Evolutionary conservation across 1,140 invertebrate genomes (phyloP).

Genomic region (Andricus grossulariae): DNA sequence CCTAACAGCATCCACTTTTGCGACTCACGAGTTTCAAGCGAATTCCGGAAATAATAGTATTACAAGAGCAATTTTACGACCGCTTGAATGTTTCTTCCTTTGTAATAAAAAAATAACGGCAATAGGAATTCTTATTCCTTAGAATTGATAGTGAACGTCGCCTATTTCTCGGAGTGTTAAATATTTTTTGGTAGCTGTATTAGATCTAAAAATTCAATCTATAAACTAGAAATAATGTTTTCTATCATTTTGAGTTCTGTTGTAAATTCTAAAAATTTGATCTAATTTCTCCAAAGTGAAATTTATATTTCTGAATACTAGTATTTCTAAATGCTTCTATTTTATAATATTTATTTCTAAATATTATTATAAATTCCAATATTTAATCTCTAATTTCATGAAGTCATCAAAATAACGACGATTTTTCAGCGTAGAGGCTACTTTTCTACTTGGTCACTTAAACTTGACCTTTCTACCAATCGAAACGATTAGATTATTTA

Average conservation of each 20-base stretch:
- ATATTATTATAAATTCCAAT: background rate
- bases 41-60: background rate
- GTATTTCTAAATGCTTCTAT: no score
- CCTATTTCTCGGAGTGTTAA: conserved; percentile 29
- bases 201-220: conserved; percentile 23
- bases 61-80: background rate
- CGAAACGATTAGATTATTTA: no score
- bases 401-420: background rate
- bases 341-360: no score
- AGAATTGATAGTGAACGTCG: background rate
- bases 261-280: no score
- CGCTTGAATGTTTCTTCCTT: background rate
- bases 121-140: background rate
- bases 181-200: conserved; percentile 35
- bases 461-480: background rate
- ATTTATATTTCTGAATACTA: no score
- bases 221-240: background rate
- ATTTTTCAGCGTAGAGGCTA: background rate
- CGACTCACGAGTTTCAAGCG: background rate
- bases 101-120: background rate
- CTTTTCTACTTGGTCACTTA: background rate
- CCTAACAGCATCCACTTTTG: background rate
- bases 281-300: no score
- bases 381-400: background rate
- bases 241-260: no score